Base-by-base conservation (phyloP, 2,797 vertebrate species). In the Linurgus olivaceus region DNA sequence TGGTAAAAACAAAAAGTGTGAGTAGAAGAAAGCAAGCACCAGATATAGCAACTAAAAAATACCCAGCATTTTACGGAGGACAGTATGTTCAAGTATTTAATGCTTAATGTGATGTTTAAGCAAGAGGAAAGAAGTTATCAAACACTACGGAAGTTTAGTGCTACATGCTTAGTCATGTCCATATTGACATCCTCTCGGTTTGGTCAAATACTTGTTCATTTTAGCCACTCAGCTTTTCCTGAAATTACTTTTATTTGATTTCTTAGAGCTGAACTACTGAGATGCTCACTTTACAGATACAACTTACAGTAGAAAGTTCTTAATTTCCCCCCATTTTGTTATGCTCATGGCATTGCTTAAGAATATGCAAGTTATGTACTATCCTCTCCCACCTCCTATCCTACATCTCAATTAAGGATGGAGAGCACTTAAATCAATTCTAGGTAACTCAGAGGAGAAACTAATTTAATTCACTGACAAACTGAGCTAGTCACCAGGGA, bases 381-480 rank as follows among this genome's bases (percentile, higher is more conserved):
- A 24, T 84, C 58, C 28, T 91, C 67, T 92, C 20, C n/a, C 26
- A 55, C 33, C 15, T 82, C n/a, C 6, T 62, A 52, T 63, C 63
- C 63, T 89, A 52, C 28, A 55, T 82, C 74, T 91, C 74, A 91
- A 26, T 92, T 82, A 76, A 73, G 29, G 28, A 40, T 59, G 35
- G 47, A 87, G 67, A 91, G 4, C n/a, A 26, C 63, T 92, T 89
- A 59, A 78, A 89, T 91, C 71, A 85, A 55, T 91, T 94, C 66
- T 35, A 76, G 77, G 40, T 78, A 95, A 82, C 74, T 92, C 37
- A 38, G 63, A 78, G 73, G 42, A 76, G 77, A 85, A 93, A 79
- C 25, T n/a, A 51, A 84, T 84, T 88, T 65, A 90, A 88, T 93
- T 94, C 59, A 87, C 71, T 54, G 51, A 51, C 74, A 92, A 85